Percentiles rank a stretch among this genome's conserved stretches.
These are phyloP conservation scores for Leucoraja erinaceus DNA, from an alignment of 2,113 vertebrate genomes.

Conservation along the genomic window DNA sequence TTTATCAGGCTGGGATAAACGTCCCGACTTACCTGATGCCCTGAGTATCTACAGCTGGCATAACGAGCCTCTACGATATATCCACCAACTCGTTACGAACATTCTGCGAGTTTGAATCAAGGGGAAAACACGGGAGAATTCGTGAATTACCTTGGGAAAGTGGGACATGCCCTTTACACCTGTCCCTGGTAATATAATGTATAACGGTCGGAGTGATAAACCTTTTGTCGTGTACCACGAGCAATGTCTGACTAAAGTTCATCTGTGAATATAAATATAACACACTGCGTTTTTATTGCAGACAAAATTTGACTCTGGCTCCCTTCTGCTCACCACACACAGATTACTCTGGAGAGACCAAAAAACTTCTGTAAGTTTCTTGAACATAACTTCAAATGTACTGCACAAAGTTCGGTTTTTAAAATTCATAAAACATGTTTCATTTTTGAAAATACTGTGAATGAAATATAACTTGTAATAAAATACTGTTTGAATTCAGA, in stretches of 20 bases:
- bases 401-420: neutral
- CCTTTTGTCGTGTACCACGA: neutral
- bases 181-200: neutral
- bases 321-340: constrained; percentile 82
- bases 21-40: no score
- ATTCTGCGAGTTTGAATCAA: no score
- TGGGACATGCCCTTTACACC: no score
- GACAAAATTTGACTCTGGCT: constrained; percentile 78
- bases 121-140: no score
- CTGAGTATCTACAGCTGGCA: no score
- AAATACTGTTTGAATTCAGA: neutral
- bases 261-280: neutral
- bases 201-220: neutral
- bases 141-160: no score
- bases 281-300: constrained; percentile 48
- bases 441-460: no score
- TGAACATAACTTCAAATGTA: neutral
- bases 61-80: no score
- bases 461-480: no score
- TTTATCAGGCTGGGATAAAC: no score
- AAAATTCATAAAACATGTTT: neutral
- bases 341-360: constrained; percentile 88
- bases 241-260: neutral
- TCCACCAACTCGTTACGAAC: no score
- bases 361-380: constrained; percentile 80